Conservation (phyloP, 2,888 invertebrate species). For the Galeruca laticollis region DNA sequence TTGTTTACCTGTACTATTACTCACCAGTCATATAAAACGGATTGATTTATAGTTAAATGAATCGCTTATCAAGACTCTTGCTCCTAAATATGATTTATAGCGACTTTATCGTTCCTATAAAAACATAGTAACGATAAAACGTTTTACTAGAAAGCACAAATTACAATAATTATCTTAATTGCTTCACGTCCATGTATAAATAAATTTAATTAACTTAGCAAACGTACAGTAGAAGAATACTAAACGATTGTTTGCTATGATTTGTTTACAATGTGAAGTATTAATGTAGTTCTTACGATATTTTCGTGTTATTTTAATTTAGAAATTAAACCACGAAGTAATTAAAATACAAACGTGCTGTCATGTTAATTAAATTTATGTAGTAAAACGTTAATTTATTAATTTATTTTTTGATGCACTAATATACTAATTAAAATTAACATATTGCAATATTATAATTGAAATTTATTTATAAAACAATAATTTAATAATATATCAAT, state of each 20-base stretch:
- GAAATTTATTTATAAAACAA: background rate
- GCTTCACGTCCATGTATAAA: background rate
- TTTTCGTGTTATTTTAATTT: background rate
- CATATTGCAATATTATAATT: background rate
- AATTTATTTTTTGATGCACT: background rate
- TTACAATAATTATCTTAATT: background rate
- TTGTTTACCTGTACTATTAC: background rate
- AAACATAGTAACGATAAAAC: background rate
- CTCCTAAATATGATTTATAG: background rate
- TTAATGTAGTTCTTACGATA: background rate
- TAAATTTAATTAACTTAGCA: background rate
- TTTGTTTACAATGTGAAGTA: background rate
- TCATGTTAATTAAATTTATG: background rate
- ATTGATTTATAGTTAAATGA: background rate
- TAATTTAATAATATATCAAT: background rate
- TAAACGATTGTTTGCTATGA: background rate
- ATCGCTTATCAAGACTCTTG: too few relatives aligned
- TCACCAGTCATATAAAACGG: background rate
- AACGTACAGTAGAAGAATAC: background rate
- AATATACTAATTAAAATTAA: background rate
- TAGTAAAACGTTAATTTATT: constrained; percentile 1
- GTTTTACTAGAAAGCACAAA: background rate
- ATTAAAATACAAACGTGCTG: background rate
- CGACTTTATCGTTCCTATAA: background rate
- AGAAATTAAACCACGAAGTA: background rate